Evolutionary conservation across 2,113 vertebrate species (phyloP).

Genomic region (Kobus ellipsiprymnus): DNA sequence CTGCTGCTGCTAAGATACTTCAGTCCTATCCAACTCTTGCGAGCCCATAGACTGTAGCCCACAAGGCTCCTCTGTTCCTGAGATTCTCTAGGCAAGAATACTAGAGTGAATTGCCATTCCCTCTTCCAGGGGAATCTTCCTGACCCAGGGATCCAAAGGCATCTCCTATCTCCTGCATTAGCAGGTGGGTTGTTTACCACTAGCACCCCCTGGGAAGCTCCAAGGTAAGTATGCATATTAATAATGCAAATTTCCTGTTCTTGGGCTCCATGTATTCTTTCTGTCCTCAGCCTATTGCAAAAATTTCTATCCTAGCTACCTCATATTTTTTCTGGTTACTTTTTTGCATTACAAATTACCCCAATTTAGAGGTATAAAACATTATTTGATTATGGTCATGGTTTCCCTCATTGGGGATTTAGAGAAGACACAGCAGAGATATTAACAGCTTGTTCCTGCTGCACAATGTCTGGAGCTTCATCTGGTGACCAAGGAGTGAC

Average conservation of each 20-base stretch:
- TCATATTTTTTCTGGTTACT: not conserved
- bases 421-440: not conserved
- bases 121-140: not conserved
- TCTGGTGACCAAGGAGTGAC: not conserved
- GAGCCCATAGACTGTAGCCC: not conserved
- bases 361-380: not conserved
- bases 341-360: not conserved
- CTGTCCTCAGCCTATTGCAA: not conserved
- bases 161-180: not conserved
- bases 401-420: not conserved
- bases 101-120: not conserved
- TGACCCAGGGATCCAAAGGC: not conserved
- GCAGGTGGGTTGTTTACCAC: not conserved
- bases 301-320: not conserved
- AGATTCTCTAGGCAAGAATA: not conserved
- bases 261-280: not conserved
- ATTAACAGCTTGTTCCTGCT: not conserved
- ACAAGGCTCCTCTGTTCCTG: not conserved
- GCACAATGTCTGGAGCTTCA: not conserved
- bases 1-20: not conserved
- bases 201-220: not conserved
- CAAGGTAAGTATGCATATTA: not conserved
- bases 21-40: not conserved
- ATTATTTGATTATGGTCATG: not conserved
- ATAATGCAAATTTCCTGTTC: not conserved